Percentiles rank a stretch among this genome's conserved stretches.
These are phyloP conservation scores for Halocynthia roretzi DNA, from an alignment of 23 tunicate genomes.

Conservation along the genomic window DNA sequence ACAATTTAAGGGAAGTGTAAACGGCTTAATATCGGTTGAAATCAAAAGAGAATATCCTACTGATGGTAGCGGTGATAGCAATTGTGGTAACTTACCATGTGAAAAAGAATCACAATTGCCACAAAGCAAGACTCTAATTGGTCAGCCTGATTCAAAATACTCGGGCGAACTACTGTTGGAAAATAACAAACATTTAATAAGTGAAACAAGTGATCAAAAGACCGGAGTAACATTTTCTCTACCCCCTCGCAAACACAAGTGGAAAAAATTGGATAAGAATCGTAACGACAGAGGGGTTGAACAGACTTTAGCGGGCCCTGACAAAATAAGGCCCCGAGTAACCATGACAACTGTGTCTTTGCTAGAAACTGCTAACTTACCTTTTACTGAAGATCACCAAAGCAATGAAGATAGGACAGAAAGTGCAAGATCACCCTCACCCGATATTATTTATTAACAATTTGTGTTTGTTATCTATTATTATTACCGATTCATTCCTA, in stretches of 20 bases:
- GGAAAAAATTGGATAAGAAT: background rate
- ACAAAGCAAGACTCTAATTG: too few species aligned
- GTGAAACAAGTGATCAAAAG: too few species aligned
- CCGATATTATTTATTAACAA: constrained; percentile 15
- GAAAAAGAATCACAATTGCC: background rate
- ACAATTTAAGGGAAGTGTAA: background rate
- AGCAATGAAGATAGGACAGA: background rate
- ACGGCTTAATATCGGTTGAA: background rate
- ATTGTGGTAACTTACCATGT: background rate
- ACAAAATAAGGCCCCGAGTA: constrained; percentile 8
- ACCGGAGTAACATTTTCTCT: background rate
- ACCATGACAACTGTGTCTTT: constrained; percentile 12
- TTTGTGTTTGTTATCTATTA: too few species aligned
- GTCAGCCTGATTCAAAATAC: too few species aligned
- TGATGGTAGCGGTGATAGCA: background rate
- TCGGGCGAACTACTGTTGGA: too few species aligned
- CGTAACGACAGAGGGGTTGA: background rate
- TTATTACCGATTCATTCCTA: too few species aligned
- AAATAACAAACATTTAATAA: too few species aligned
- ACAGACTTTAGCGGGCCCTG: constrained; percentile 1
- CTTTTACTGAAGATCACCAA: background rate
- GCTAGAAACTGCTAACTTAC: constrained; percentile 21
- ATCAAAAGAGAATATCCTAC: background rate
- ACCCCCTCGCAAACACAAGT: background rate
- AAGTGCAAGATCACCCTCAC: constrained; percentile 5